Base-by-base conservation (phyloP, 37 sponge, comb jelly and placozoan genomes). In the Eunapius fragilis region DNA sequence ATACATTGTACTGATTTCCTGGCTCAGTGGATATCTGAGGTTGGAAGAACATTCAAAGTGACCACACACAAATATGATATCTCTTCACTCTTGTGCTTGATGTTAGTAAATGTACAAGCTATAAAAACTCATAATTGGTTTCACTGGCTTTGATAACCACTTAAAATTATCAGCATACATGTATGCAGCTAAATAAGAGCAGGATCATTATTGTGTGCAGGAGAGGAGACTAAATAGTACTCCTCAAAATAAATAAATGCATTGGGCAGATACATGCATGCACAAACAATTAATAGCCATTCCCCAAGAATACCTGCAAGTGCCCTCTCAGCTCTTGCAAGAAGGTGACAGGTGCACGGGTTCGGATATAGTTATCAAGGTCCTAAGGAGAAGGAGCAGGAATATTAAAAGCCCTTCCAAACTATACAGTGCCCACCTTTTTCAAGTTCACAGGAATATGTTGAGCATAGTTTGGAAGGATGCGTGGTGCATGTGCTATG, bases 401-500 rank as follows among this genome's bases (percentile, higher is more conserved):
- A 27, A 31, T 22, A 12, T 24, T 3, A 27, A 76, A 23, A 10
- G 87, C 94, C 82, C 13, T 72, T 50, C 17, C 10, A 9, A 33
- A 35, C 6, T 7, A 74, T 33, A 76, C 19, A 41, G 25, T 33
- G 25, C 78, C 25, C 37, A 96, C 97, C 83, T 88, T 94, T 76
- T 96, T 97, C 74, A 99, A 83, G 37, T 88, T 91, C 31, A 85
- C 68, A 3, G 92, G 95, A 25, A 99, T 95, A 70, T 91, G 83
- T 37, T 92, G 89, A 6, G 89, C 83, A 80, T 94, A 96, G 71
- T 92, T 81, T 22, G 95, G 89, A 0, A 97, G 90, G 19, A 99
- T 88, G 19, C 94, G 80, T 2, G 99, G 99, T 49, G 98, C 94
- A 83, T 97, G 94, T 28, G 94, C 84, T 37, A 99, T 99, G 78